Conservation (phyloP, 2,888 invertebrate genomes). For the Bedellia somnulentella region DNA sequence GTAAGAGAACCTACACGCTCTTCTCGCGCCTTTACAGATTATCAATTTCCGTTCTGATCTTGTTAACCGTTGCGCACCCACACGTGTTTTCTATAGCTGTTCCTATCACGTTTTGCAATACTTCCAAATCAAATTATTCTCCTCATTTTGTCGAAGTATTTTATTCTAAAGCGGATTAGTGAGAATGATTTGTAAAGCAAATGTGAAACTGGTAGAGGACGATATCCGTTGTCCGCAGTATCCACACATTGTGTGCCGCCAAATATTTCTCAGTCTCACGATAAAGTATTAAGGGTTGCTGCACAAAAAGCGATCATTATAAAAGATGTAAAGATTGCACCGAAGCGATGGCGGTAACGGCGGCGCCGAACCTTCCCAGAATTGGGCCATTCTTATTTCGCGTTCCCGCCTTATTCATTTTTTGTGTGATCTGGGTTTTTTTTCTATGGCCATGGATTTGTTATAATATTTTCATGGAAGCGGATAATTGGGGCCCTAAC, state of each 20-base stretch:
- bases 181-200: too few relatives aligned
- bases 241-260: slow-evolving; percentile 18
- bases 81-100: too few relatives aligned
- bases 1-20: too few relatives aligned
- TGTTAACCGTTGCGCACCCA: too few relatives aligned
- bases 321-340: slow-evolving; percentile 52
- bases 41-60: too few relatives aligned
- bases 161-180: too few relatives aligned
- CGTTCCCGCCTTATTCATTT: slow-evolving; percentile 56
- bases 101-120: too few relatives aligned
- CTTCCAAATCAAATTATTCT: too few relatives aligned
- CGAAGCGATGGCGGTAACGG: too few relatives aligned
- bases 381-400: slow-evolving; percentile 56
- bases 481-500: slow-evolving; percentile 50
- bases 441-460: slow-evolving; percentile 18
- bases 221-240: slow-evolving; percentile 7
- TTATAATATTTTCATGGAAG: slow-evolving; percentile 37
- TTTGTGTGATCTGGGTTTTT: slow-evolving; percentile 40
- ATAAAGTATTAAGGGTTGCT: slow-evolving; percentile 39
- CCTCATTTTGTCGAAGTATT: too few relatives aligned
- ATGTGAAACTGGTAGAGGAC: not conserved
- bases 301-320: slow-evolving; percentile 52
- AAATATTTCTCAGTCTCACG: slow-evolving; percentile 27
- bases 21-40: too few relatives aligned
- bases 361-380: slow-evolving; percentile 53